Evolutionary conservation across 2,113 vertebrate genomes (phyloP), one percentile per base, ranked within the genome.

Genomic region (Anthoscopus minutus): DNA sequence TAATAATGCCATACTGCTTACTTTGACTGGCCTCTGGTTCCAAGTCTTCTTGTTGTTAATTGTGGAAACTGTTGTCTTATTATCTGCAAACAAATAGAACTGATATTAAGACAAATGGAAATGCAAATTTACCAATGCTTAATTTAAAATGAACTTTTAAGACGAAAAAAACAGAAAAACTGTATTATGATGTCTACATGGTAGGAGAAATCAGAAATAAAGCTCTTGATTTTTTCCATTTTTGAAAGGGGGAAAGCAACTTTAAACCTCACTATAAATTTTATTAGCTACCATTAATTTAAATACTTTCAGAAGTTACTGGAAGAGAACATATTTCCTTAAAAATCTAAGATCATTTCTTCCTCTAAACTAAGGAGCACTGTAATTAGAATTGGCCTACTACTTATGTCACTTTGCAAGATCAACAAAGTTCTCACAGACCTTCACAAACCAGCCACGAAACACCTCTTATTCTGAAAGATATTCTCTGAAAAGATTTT

Each of bases 31-130:
- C 99, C 99, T 97, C 99, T 98, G 47, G 99, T 99, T 91, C 99
- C 99, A 50, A 99, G 98, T 97, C 99, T 98, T 96, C 99, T 98
- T 91, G 99, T 99, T 0, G 99, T 99, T 77, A 99, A 95, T 64
- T 99, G 99, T 78, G 99, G 99, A 97, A 99, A 99, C 94, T 99
- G 99, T 86, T 99, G 99, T 83, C 99, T 98, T 98, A 99, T 99
- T 97, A 99, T 99, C 99, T 98, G 96, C 33, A 98, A 98, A 95
- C 37, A 96, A 97, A 97, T 23, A 93, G 45, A 94, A 89, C 60
- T 78, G 76, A 53, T 30, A 71, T 97, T 94, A 97, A 61, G 24
- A 78, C 33, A 37, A 6, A 51, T 1, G 5, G 45, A 85, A 93
- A 91, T 50, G 11, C 25, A 27, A 7, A 22, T 64, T 74, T 73